Evolutionary conservation across 2,113 vertebrate genomes (phyloP).

Genomic region (Takifugu flavidus): DNA sequence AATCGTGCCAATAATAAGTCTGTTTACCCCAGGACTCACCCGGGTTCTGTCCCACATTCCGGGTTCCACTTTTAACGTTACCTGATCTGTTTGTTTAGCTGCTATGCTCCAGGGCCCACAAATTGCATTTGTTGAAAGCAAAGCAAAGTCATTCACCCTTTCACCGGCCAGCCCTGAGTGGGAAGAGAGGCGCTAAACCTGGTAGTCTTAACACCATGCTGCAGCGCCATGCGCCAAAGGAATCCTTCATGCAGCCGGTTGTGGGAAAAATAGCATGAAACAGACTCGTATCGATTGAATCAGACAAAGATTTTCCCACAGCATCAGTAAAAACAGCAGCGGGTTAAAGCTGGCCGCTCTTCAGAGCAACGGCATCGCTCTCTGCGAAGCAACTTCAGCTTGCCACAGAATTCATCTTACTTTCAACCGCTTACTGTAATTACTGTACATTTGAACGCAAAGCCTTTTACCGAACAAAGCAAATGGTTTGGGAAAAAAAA

Average conservation of each 20-base stretch:
- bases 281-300: conserved; percentile 40
- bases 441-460: conserved; percentile 5
- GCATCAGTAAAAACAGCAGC: conserved; percentile 21
- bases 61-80: not conserved
- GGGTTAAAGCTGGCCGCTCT: conserved; percentile 25
- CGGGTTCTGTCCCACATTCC: too few relatives aligned
- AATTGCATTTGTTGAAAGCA: conserved; percentile 2
- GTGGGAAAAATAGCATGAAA: conserved; percentile 33
- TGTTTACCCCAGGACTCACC: too few relatives aligned
- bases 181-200: conserved; percentile 18
- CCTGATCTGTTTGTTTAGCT: conserved; percentile 11
- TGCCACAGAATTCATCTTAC: not conserved
- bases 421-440: conserved; percentile 13
- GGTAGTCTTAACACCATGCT: conserved; percentile 9
- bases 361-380: conserved; percentile 13
- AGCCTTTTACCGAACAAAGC: conserved; percentile 5
- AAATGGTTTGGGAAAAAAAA: not conserved
- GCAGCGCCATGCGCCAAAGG: conserved; percentile 20
- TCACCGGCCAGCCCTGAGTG: conserved; percentile 17
- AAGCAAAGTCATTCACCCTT: conserved; percentile 18
- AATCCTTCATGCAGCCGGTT: conserved; percentile 14
- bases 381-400: conserved; percentile 20
- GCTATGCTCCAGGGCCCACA: conserved; percentile 11
- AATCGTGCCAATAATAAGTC: too few relatives aligned
- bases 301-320: conserved; percentile 45